Base-by-base conservation (phyloP, 2,113 vertebrate species). In the Nycticorax nycticorax region DNA sequence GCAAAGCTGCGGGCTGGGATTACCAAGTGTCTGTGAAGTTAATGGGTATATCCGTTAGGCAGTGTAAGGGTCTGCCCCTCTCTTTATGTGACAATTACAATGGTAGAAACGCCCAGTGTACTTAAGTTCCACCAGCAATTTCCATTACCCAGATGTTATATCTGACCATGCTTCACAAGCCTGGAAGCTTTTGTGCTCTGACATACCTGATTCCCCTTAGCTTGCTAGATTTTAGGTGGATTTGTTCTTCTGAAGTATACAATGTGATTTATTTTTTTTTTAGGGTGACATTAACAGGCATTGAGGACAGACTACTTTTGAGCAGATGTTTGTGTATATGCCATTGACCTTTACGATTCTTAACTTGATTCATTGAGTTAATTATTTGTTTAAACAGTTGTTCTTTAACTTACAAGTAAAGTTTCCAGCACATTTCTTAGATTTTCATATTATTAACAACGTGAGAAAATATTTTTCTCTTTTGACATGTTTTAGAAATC, bases 361-460 rank as follows among this genome's bases (percentile, higher is more conserved):
- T 21, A 47, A 67, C 28, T 87, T 92, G 85, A 91, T 91, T 95
- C n/a, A 82, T 43, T 90, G 59, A 92, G 30, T 75, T 93, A 80
- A 53, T 91, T 63, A 68, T 81, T 91, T 83, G n/a, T 76, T 85
- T 86, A 71, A 92, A 60, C 27, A 56, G 47, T 85, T 85, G 35
- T 86, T 95, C 48, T 50, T 76, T 66, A 73, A 79, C 45, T 74
- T 47, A 24, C 7, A 23, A 55, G 18, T 19, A 24, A 85, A 79
- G 22, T 72, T 72, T 71, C 15, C 26, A 69, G 62, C 3, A 55
- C 14, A 7, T 68, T 77, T 55, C 32, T 55, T 56, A 37, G 8
- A 14, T 85, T 89, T 92, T 68, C 6, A 1, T 75, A 41, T 33
- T 67, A 10, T 26, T 76, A n/a, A 23, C 35, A 78, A 45, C 2